Evolutionary conservation across 2,797 vertebrate genomes (phyloP).

Genomic region (Poeciliopsis presidionis): DNA sequence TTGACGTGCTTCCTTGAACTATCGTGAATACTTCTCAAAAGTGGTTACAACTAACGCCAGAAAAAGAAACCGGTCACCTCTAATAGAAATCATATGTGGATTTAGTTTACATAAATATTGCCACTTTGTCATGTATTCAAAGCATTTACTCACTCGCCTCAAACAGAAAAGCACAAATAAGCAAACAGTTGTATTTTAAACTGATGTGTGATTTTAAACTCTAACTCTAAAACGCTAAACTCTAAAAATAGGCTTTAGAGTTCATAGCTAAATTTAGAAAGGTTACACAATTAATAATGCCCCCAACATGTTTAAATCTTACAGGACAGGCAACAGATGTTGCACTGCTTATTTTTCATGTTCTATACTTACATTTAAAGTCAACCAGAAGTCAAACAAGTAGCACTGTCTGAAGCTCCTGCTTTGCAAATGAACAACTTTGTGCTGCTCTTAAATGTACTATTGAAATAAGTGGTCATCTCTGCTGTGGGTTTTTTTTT

Average conservation of each 20-base stretch:
- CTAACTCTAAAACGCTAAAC: background rate
- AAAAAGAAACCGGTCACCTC: background rate
- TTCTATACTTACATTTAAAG: background rate
- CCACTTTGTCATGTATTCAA: background rate
- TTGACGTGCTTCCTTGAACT: background rate
- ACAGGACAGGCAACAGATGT: background rate
- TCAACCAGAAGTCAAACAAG: background rate
- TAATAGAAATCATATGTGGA: background rate
- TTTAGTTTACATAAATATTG: background rate
- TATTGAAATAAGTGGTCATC: background rate
- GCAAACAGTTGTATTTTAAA: background rate
- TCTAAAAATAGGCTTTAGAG: background rate
- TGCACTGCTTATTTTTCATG: background rate
- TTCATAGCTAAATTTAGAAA: background rate
- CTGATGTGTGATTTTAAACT: background rate
- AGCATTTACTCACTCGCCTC: background rate
- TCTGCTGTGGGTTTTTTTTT: background rate
- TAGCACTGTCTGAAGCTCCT: background rate
- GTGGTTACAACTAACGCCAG: background rate
- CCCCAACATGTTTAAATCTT: background rate
- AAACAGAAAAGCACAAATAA: background rate
- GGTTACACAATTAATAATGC: background rate
- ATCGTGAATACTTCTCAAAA: conserved; percentile 2
- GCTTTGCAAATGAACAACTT: background rate
- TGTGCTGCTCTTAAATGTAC: background rate